A percentile compares a stretch with the other conserved stretches of the same genome.
Conservation (phyloP, 2,888 invertebrate genomes). For the Ophonus ardosiacus region DNA sequence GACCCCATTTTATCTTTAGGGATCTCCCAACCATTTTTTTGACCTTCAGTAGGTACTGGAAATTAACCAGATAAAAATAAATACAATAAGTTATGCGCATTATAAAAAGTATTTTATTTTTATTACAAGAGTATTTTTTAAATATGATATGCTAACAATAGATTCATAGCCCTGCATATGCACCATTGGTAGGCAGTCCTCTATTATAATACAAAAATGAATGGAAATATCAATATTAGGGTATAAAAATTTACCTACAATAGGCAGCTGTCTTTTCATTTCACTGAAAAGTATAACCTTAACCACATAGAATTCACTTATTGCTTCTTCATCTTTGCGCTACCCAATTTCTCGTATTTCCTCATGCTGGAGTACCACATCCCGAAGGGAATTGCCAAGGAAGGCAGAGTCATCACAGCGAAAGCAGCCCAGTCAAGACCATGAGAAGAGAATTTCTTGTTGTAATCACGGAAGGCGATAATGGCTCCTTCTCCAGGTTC, state of each 20-base stretch:
- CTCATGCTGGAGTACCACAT: constrained; percentile 97
- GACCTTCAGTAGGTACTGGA: too few species aligned
- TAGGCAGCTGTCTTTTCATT: constrained; percentile 32
- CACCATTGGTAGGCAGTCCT: too few species aligned
- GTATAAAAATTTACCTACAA: constrained; percentile 57
- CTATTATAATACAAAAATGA: too few species aligned
- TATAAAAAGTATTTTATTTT: too few species aligned
- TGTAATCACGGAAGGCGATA: constrained; percentile 93
- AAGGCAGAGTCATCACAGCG: constrained; percentile 96
- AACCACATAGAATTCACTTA: constrained; percentile 68
- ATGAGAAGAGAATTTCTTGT: constrained; percentile 97
- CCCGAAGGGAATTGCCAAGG: constrained; percentile 94
- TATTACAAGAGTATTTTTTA: too few species aligned
- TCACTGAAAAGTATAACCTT: constrained; percentile 16
- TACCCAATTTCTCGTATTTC: constrained; percentile 89
- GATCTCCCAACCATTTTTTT: too few species aligned
- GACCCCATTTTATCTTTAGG: too few species aligned
- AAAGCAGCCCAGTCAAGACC: constrained; percentile 98
- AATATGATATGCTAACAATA: too few species aligned
- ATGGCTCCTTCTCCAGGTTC: constrained; percentile 98
- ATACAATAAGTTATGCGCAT: too few species aligned
- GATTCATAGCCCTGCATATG: too few species aligned
- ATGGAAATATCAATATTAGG: constrained; percentile 57
- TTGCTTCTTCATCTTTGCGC: constrained; percentile 79
- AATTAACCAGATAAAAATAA: too few species aligned